Evolutionary conservation across 2,113 vertebrate genomes (phyloP).

Genomic region (Hyla sarda): DNA sequence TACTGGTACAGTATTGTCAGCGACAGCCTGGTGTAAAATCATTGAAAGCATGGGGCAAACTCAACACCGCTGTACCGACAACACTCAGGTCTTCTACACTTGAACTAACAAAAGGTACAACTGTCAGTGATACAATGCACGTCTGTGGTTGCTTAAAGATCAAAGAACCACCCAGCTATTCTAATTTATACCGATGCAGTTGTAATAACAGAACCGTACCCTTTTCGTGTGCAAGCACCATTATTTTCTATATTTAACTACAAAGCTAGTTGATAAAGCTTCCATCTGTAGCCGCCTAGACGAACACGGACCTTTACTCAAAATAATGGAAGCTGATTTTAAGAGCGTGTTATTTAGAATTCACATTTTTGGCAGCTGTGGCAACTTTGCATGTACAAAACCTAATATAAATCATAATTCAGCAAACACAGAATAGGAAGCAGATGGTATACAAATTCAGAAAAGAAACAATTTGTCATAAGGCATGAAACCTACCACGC

Average conservation of each 20-base stretch:
- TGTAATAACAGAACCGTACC: background rate
- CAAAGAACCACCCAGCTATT: slow-evolving; percentile 3
- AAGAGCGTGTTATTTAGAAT: slow-evolving; percentile 1
- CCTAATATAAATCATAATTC: slow-evolving; percentile 25
- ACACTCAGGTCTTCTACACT: background rate
- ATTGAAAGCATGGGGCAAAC: background rate
- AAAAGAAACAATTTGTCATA: slow-evolving; percentile 2
- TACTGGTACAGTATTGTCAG: background rate
- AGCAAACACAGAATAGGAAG: background rate
- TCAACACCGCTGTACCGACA: background rate
- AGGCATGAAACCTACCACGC: background rate
- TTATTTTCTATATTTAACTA: slow-evolving; percentile 34
- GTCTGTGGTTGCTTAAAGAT: background rate
- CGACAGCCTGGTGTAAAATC: background rate
- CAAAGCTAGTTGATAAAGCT: slow-evolving; percentile 13
- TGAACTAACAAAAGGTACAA: background rate
- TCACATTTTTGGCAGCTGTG: slow-evolving; percentile 17
- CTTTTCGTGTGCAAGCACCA: slow-evolving; percentile 15
- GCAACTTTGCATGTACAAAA: background rate
- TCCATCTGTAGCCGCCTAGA: background rate
- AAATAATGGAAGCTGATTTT: background rate
- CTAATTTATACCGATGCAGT: background rate
- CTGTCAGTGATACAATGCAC: background rate
- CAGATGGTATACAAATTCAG: slow-evolving; percentile 9
- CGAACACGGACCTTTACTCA: background rate